Evolutionary conservation across 2,113 vertebrate genomes (phyloP).

Genomic region (Cettia cetti): DNA sequence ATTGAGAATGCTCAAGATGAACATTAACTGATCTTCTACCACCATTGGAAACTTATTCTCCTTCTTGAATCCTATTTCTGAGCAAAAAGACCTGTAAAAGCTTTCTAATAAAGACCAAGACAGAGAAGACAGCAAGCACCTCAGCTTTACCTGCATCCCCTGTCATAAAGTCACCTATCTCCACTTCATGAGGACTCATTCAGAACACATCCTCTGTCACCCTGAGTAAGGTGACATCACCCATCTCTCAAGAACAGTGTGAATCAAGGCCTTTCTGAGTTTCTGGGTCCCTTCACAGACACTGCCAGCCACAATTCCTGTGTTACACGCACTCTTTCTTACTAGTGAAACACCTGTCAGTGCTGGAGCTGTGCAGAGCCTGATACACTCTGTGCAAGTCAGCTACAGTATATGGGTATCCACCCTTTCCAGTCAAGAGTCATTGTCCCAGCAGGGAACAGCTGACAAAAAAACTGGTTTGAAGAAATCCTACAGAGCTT

Average conservation of each 20-base stretch:
- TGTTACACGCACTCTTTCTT: neutral
- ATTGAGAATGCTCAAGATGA: neutral
- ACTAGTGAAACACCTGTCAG: neutral
- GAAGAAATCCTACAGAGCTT: neutral
- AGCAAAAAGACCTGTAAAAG: neutral
- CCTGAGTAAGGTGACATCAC: neutral
- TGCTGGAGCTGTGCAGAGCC: neutral
- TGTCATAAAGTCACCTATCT: neutral
- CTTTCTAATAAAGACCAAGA: neutral
- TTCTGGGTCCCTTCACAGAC: neutral
- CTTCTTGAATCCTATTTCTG: neutral
- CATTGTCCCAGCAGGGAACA: neutral
- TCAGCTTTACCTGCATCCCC: neutral
- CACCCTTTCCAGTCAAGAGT: neutral
- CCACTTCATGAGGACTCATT: neutral
- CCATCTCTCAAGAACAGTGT: neutral
- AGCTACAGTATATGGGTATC: fast-evolving
- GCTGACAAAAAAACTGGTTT: neutral
- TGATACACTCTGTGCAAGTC: too few species aligned
- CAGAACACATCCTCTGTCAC: neutral
- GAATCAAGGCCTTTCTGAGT: neutral
- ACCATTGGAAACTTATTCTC: neutral
- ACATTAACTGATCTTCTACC: neutral
- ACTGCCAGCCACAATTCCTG: neutral
- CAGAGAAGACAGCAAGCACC: neutral